Evolutionary conservation across 2,797 vertebrate species (phyloP), one percentile per base, ranked within the genome.

Genomic region (Mus caroli): DNA sequence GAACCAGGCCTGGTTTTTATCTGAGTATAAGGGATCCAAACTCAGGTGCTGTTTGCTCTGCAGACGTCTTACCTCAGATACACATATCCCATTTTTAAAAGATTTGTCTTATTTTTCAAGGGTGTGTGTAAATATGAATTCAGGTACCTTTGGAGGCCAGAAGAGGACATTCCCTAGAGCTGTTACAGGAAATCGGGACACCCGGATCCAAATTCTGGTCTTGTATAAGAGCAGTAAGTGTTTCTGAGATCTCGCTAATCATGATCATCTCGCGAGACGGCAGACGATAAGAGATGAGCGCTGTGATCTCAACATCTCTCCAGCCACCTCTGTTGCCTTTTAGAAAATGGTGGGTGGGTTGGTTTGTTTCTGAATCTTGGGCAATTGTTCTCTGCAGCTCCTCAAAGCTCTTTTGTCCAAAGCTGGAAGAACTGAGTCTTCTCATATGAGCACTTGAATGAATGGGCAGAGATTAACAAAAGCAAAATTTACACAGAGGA

Each of bases 361-460:
- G 7, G 31, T 69, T n/a, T 69, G 15, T 17, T 52, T 52, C 50
- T 98, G 98, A 99, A 98, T 98, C 98, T 99, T 98, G 99, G 98
- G 98, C 98, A 98, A 98, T 98, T 98, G 98, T 99, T 98, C 98
- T 98, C 98, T 98, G 97, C 98, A 99, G 50, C 98, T 99, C 99
- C 99, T 99, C 99, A 98, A 98, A 99, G 99, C 98, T 99, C 98
- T 99, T 98, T 98, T 98, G 99, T 99, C 99, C 99, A 99, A 99
- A 99, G 98, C 99, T 98, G 99, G 98, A 99, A 99, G 99, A 99
- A 98, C 98, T 98, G 98, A 98, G 99, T 99, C 99, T 99, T 99
- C 99, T 99, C 99, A 99, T 98, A 98, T 99, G 99, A 99, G 99
- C 98, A 98, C 99, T 98, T 99, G 98, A 98, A 99, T 99, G 98